These are phyloP conservation scores for Lissocephala sabroskyi DNA, from an alignment of 2,888 invertebrate species.

Conservation along the genomic window DNA sequence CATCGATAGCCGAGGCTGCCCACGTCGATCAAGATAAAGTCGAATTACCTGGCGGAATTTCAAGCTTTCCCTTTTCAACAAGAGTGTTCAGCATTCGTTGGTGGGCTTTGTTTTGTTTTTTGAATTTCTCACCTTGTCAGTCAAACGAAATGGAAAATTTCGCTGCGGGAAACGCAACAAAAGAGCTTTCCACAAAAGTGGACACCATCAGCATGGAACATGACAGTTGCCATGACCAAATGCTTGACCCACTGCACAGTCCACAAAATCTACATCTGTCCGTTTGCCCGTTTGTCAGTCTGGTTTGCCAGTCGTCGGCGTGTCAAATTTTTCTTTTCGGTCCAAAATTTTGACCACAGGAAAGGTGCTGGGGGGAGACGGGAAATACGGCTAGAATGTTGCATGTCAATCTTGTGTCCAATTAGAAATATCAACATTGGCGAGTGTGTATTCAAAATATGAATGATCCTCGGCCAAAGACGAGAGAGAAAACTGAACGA, in stretches of 20 bases:
- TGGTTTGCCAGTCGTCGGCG: not conserved
- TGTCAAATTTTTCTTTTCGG: not conserved
- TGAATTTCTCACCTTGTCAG: no score
- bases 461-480: not conserved
- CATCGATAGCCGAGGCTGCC: no score
- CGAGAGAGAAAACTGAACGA: not conserved
- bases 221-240: conserved; percentile 28
- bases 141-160: no score
- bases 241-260: not conserved
- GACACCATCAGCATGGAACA: no score
- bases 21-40: no score
- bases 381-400: conserved; percentile 19
- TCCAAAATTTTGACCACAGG: no score
- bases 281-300: not conserved
- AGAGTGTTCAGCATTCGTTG: no score
- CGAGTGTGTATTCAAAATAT: not conserved
- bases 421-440: conserved; percentile 38
- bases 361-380: not conserved
- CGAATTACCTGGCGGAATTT: no score
- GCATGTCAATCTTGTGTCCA: conserved; percentile 46
- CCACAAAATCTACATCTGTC: not conserved
- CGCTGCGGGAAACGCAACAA: no score
- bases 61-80: no score
- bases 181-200: no score
- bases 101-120: no score